Conservation (phyloP, 2,888 invertebrate genomes). For the Dicranocentrus wangi region DNA sequence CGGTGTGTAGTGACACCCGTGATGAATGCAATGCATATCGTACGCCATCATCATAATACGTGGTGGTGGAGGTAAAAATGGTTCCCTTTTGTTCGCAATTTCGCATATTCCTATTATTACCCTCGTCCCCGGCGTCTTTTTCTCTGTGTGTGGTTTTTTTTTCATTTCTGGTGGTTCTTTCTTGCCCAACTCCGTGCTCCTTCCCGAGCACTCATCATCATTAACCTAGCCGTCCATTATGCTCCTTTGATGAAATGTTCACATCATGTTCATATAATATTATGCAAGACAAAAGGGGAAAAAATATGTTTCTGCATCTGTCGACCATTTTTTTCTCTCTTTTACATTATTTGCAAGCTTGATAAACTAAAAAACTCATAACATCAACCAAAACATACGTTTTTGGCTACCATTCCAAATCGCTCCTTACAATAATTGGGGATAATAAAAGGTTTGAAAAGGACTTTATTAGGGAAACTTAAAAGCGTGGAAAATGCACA, state of each 20-base stretch:
- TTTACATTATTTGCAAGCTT: too few species aligned
- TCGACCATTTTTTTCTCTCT: too few species aligned
- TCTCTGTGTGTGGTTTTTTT: conserved; percentile 20
- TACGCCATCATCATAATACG: not conserved
- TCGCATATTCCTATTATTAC: conserved; percentile 20
- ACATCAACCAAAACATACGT: too few species aligned
- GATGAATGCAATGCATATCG: not conserved
- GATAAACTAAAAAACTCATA: too few species aligned
- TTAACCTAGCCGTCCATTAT: not conserved
- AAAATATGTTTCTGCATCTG: too few species aligned
- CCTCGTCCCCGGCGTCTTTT: not conserved
- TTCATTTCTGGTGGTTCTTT: too few species aligned
- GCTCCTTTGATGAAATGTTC: not conserved
- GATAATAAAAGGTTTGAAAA: conserved; percentile 6
- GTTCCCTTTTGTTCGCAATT: not conserved
- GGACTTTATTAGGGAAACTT: conserved; percentile 1
- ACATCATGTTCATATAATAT: not conserved
- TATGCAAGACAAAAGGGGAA: not conserved
- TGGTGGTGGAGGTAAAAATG: not conserved
- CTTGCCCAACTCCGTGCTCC: conserved; percentile 1
- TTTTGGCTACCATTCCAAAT: not conserved
- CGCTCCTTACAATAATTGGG: conserved; percentile 4
- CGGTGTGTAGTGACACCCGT: not conserved
- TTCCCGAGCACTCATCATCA: not conserved
- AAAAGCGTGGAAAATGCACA: not conserved